phyloP scores from a whole-genome alignment of 2,888 invertebrate species.

The Fragum fragum region DNA sequence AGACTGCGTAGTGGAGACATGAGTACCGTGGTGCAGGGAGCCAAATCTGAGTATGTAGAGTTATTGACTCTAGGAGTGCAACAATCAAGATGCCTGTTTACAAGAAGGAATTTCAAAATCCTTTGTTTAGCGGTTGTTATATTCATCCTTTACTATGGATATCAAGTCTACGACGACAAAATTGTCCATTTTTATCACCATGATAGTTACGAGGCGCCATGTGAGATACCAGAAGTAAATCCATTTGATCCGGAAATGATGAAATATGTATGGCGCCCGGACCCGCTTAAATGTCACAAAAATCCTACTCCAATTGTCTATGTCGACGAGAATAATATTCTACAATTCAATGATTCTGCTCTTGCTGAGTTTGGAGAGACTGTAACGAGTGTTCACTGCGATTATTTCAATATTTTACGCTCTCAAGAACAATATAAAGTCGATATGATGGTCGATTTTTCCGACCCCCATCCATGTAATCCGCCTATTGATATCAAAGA shows the following conservation, averaged over 20 bases:
- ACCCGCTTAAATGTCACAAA: slow-evolving; percentile 39
- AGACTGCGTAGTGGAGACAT: background rate
- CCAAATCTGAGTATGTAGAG: background rate
- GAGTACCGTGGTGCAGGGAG: background rate
- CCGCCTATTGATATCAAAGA: slow-evolving; percentile 19
- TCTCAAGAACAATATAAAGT: background rate
- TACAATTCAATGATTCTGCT: slow-evolving; percentile 43
- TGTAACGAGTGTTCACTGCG: slow-evolving; percentile 17
- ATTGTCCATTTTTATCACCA: slow-evolving; percentile 4
- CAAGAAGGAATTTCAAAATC: slow-evolving; percentile 8
- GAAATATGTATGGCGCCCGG: slow-evolving; percentile 23
- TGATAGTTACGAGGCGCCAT: slow-evolving; percentile 20
- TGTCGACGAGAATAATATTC: slow-evolving; percentile 42
- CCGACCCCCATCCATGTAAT: slow-evolving; percentile 4
- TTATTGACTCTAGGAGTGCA: background rate
- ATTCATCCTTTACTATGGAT: slow-evolving; percentile 15
- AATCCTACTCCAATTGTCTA: slow-evolving; percentile 25
- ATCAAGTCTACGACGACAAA: slow-evolving; percentile 29
- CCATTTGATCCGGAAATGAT: slow-evolving; percentile 38
- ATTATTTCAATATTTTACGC: slow-evolving; percentile 17
- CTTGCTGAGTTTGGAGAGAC: background rate
- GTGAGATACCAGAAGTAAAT: slow-evolving; percentile 34
- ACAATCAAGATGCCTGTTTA: background rate
- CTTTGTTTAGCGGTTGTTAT: background rate
- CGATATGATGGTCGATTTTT: slow-evolving; percentile 23